Conservation (phyloP, 2,888 invertebrate genomes). For the Pyrrhia umbra region DNA sequence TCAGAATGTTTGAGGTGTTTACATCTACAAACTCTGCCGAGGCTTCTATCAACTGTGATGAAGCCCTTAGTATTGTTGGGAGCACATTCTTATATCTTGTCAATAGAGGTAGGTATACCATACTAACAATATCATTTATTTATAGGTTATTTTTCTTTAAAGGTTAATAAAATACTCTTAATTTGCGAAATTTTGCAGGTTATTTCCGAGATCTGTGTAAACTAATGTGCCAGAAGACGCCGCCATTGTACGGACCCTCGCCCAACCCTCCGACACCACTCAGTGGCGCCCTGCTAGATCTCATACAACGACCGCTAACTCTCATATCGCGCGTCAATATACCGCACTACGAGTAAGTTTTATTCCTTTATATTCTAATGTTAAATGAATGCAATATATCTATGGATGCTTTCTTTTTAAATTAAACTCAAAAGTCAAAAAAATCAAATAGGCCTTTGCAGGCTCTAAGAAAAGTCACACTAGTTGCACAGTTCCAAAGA, state of each 20-base stretch:
- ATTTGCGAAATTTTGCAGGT: slow-evolving; percentile 80
- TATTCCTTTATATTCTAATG: neutral
- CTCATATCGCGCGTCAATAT: slow-evolving; percentile 85
- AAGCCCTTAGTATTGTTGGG: slow-evolving; percentile 74
- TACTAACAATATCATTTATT: no score
- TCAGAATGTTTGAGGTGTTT: slow-evolving; percentile 95
- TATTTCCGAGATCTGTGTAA: slow-evolving; percentile 94
- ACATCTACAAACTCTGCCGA: slow-evolving; percentile 88
- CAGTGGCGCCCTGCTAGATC: slow-evolving; percentile 93
- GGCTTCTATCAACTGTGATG: slow-evolving; percentile 77
- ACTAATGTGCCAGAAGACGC: slow-evolving; percentile 93
- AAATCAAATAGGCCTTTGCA: no score
- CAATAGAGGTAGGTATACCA: slow-evolving; percentile 91
- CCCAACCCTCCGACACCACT: slow-evolving; percentile 93
- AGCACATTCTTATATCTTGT: slow-evolving; percentile 89
- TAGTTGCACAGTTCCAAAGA: no score
- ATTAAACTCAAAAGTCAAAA: no score
- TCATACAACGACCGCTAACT: slow-evolving; percentile 94
- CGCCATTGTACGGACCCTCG: slow-evolving; percentile 92
- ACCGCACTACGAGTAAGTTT: slow-evolving; percentile 86
- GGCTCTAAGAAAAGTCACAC: no score
- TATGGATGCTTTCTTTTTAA: no score
- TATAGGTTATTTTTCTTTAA: no score
- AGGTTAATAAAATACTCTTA: no score
- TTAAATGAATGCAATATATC: neutral